Base-by-base conservation (phyloP, 2,113 vertebrate species). In the Pteruthius melanotis region DNA sequence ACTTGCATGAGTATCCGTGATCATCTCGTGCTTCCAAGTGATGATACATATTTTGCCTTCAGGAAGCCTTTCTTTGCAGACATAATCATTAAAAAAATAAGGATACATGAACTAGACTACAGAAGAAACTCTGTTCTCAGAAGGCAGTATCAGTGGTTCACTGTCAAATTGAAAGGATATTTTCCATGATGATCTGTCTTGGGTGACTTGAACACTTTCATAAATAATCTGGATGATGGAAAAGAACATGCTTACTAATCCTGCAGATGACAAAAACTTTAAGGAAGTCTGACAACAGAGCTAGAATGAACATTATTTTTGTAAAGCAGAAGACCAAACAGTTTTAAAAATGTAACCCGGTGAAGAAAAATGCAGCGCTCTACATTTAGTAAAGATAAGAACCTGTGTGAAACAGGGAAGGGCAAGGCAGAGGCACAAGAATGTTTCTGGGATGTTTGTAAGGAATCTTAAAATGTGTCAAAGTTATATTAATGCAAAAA, bases 211-310 rank as follows among this genome's bases (percentile, higher is more conserved):
- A 93, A 76, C 40, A 16, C 57, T 84, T 89, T 72, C 74, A 90
- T 64, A 82, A 93, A 87, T 93, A 85, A 91, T 85, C 87, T 68
- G 69, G 44, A 31, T 87, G 77, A 82, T 87, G 65, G 90, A 89
- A 94, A 84, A 89, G 81, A 89, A 87, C 47, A 75, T 6, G 61
- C 61, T 96, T 78, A 87, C 81, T 79, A 85, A 87, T 90, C 88
- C 87, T 94, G 74, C 61, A 93, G 78, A 87, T 90, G 84, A 95
- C 93, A 95, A 87, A 87, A 79, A 27, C 69, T 94, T 78, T 82
- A 82, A 87, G 65, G 61, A 82, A 75, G 11, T 79, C 85, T 40
- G 70, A 68, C 83, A 86, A 60, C 78, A 89, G 61, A 82, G 65
- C 35, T 75, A 49, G 33, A 82, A 85, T 10, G 60, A 75, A 78